Evolutionary conservation across 2,888 invertebrate species (phyloP).

Genomic region (Epinotia demarniana): DNA sequence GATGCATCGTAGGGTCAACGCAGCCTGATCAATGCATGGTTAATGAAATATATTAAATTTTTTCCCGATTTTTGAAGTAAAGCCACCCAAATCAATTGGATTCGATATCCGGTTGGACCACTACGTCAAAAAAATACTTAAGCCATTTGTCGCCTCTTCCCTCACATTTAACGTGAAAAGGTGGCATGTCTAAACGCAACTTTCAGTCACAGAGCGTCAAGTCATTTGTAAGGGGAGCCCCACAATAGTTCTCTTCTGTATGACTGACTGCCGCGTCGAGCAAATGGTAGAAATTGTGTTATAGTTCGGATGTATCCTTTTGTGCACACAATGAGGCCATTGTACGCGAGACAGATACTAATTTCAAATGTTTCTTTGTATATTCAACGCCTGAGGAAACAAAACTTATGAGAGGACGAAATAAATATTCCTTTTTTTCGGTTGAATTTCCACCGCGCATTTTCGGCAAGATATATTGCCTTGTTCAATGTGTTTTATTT

Average conservation of each 20-base stretch:
- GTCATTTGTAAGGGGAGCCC: conserved; percentile 65
- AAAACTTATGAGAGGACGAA: conserved; percentile 54
- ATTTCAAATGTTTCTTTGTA: conserved; percentile 68
- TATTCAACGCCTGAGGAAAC: conserved; percentile 57
- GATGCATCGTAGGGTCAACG: no score
- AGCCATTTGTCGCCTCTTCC: conserved; percentile 23
- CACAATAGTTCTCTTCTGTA: conserved; percentile 59
- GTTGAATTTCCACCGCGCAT: conserved; percentile 42
- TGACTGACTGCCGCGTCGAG: conserved; percentile 61
- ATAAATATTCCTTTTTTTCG: conserved; percentile 51
- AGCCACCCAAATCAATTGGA: background rate
- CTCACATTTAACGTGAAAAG: conserved; percentile 34
- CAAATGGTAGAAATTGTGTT: conserved; percentile 64
- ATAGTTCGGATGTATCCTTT: conserved; percentile 65
- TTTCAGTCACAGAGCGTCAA: conserved; percentile 50
- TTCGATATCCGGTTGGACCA: background rate
- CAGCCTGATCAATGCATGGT: no score
- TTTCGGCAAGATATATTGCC: conserved; percentile 46
- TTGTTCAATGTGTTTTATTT: conserved; percentile 51
- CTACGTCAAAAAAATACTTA: conserved; percentile 14
- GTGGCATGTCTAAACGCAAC: conserved; percentile 40
- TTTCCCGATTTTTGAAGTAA: no score
- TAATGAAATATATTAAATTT: no score
- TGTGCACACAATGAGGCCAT: conserved; percentile 67
- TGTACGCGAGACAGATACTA: conserved; percentile 73